Conservation (phyloP, 2,888 invertebrate species). For the Nipponacmea schrenckii region DNA sequence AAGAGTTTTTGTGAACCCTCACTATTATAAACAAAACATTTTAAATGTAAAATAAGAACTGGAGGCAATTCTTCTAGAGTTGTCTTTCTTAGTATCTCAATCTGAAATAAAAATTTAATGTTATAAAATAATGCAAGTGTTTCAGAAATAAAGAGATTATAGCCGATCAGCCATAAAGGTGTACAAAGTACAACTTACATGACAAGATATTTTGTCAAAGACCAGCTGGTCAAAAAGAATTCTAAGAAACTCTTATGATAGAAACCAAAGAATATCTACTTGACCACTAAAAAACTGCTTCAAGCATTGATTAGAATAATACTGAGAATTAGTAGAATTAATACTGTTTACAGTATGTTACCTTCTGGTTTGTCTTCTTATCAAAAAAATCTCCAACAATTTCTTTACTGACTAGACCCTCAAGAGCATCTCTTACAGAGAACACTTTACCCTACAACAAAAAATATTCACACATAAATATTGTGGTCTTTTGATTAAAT, state of each 20-base stretch:
- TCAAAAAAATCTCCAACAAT: constrained; percentile 87
- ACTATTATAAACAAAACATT: constrained; percentile 84
- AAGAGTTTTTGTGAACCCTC: constrained; percentile 92
- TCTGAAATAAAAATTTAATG: constrained; percentile 48
- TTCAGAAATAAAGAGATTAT: too few species aligned
- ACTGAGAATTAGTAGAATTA: too few species aligned
- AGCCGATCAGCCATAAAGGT: too few species aligned
- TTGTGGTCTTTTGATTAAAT: too few species aligned
- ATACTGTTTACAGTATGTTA: too few species aligned
- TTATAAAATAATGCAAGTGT: background rate
- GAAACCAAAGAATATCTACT: too few species aligned
- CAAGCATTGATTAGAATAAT: too few species aligned
- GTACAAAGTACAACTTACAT: too few species aligned
- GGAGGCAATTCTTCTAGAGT: constrained; percentile 89
- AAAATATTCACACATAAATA: constrained; percentile 10
- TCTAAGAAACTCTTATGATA: too few species aligned
- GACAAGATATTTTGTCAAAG: too few species aligned
- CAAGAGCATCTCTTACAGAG: constrained; percentile 85
- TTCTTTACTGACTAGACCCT: constrained; percentile 85
- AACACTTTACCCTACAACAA: constrained; percentile 69
- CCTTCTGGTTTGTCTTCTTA: constrained; percentile 82
- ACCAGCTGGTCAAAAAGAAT: too few species aligned
- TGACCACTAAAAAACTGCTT: too few species aligned
- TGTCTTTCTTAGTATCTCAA: constrained; percentile 87
- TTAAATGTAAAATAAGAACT: constrained; percentile 89